These are phyloP conservation scores for Macrobrachium nipponense DNA, from an alignment of 1,140 invertebrate genomes.

Conservation along the genomic window DNA sequence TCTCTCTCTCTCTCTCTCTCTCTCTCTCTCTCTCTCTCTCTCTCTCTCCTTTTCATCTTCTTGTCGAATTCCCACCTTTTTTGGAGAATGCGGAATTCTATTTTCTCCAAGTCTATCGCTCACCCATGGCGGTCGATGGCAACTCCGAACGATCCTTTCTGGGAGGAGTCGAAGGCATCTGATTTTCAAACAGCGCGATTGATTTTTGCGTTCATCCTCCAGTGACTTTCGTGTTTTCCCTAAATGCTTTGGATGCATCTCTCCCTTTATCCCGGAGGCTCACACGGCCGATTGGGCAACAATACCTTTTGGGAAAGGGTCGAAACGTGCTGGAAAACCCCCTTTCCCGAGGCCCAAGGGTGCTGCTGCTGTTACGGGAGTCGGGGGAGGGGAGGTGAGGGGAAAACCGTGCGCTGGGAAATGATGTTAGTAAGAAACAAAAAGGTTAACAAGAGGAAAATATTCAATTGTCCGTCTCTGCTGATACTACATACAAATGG, in stretches of 20 bases:
- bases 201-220: no score
- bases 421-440: conserved; percentile 38
- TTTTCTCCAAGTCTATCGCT: background rate
- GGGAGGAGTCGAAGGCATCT: no score
- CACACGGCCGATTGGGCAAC: no score
- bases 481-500: conserved; percentile 37
- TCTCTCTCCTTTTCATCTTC: background rate
- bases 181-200: no score
- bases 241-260: no score
- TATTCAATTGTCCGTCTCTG: conserved; percentile 32
- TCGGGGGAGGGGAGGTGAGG: background rate
- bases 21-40: background rate
- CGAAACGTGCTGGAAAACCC: no score
- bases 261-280: no score
- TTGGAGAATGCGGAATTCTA: background rate
- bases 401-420: conserved; percentile 5
- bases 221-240: no score
- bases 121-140: background rate
- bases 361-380: background rate
- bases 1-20: background rate
- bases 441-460: conserved; percentile 45
- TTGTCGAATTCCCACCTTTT: background rate
- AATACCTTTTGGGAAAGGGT: no score
- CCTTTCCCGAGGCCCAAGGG: no score
- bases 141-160: background rate